phyloP scores from a whole-genome alignment of 2,888 invertebrate species.

The Phortica magna region DNA sequence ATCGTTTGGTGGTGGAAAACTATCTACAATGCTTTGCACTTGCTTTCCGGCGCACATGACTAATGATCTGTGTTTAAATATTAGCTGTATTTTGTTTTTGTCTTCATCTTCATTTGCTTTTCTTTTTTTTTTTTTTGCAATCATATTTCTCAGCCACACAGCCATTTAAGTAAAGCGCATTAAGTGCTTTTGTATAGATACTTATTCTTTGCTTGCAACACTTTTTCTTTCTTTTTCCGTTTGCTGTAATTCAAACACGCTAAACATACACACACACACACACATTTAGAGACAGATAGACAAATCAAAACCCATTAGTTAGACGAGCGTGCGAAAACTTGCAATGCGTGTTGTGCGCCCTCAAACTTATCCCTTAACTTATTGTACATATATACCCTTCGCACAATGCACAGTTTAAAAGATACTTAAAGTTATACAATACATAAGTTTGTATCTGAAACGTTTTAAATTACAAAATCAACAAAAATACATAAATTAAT shows the following conservation, averaged over 20 bases:
- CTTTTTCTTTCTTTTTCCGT: background rate
- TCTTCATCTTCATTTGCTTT: background rate
- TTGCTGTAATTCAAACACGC: background rate
- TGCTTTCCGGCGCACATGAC: background rate
- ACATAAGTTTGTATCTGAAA: background rate
- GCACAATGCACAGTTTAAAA: background rate
- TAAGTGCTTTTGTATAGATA: slow-evolving; percentile 68
- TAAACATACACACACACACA: background rate
- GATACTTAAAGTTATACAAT: background rate
- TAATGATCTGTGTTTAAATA: background rate
- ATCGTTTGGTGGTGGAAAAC: background rate
- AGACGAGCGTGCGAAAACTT: slow-evolving; percentile 12
- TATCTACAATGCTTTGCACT: background rate
- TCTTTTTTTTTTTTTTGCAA: background rate
- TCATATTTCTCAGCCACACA: slow-evolving; percentile 28
- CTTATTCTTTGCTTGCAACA: background rate
- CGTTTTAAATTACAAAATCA: slow-evolving; percentile 15
- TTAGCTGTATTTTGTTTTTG: background rate
- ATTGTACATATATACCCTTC: background rate
- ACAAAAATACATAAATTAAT: slow-evolving; percentile 14
- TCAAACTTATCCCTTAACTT: background rate
- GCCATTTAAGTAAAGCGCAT: slow-evolving; percentile 66
- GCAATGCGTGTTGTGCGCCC: background rate
- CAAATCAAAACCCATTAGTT: background rate
- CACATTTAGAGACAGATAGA: too few relatives aligned